Evolutionary conservation across 1,140 invertebrate species (phyloP).

Genomic region (Drosophila cardini): DNA sequence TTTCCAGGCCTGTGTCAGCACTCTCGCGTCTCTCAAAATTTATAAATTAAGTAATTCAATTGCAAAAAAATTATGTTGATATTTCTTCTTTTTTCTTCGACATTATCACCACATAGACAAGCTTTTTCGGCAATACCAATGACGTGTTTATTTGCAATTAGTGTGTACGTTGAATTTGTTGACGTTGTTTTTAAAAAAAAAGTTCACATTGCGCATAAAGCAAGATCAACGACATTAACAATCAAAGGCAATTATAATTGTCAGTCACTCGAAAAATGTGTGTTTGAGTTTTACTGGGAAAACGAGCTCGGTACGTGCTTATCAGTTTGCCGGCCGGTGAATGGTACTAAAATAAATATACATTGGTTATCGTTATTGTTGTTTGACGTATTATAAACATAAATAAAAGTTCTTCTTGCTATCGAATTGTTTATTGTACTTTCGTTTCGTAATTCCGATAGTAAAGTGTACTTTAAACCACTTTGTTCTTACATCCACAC

Average conservation of each 20-base stretch:
- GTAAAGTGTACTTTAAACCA: slow-evolving; percentile 25
- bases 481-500: not conserved
- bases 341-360: slow-evolving; percentile 42
- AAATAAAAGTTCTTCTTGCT: slow-evolving; percentile 35
- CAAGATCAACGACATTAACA: slow-evolving; percentile 54
- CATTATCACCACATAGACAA: slow-evolving; percentile 18
- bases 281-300: not conserved
- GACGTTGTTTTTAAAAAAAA: slow-evolving; percentile 24
- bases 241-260: slow-evolving; percentile 51
- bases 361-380: slow-evolving; percentile 44
- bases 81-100: not conserved
- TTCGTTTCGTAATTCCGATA: slow-evolving; percentile 22
- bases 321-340: slow-evolving; percentile 73
- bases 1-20: too few species aligned
- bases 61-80: not conserved
- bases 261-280: slow-evolving; percentile 18
- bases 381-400: slow-evolving; percentile 59
- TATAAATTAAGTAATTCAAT: too few species aligned
- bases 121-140: slow-evolving; percentile 36
- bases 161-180: slow-evolving; percentile 15
- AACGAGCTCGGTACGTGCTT: slow-evolving; percentile 49
- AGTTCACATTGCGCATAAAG: slow-evolving; percentile 28
- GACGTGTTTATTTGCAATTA: slow-evolving; percentile 62
- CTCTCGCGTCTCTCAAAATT: too few species aligned
- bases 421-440: slow-evolving; percentile 42